Evolutionary conservation across 2,888 invertebrate species (phyloP).

Genomic region (Phasia obesa): DNA sequence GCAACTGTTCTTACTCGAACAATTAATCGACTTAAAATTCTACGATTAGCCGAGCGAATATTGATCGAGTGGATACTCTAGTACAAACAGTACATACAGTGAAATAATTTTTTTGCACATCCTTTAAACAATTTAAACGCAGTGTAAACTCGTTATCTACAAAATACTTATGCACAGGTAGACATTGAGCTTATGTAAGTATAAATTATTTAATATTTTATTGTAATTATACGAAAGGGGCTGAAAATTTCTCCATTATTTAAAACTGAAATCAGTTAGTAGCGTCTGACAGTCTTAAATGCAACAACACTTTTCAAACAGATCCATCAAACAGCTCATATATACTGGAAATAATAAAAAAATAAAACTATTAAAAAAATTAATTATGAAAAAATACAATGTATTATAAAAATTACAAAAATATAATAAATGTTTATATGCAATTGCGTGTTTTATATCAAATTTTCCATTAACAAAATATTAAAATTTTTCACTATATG

Average conservation of each 20-base stretch:
- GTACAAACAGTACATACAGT: neutral
- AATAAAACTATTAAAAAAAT: neutral
- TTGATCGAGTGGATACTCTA: too few species aligned
- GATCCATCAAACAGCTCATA: neutral
- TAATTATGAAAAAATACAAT: slow-evolving; percentile 13
- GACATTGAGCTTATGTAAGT: slow-evolving; percentile 38
- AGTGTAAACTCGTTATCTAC: slow-evolving; percentile 31
- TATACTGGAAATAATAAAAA: slow-evolving; percentile 1
- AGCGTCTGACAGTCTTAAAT: slow-evolving; percentile 58
- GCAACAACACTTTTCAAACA: slow-evolving; percentile 47
- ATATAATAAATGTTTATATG: neutral
- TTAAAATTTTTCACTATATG: slow-evolving; percentile 13
- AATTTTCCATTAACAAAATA: slow-evolving; percentile 26
- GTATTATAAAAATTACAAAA: slow-evolving; percentile 2
- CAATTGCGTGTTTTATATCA: slow-evolving; percentile 42
- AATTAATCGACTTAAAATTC: too few species aligned
- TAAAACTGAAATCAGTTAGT: slow-evolving; percentile 64
- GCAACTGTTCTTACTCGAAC: too few species aligned
- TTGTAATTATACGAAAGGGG: slow-evolving; percentile 65
- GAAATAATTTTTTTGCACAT: too few species aligned
- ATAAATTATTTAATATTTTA: slow-evolving; percentile 59
- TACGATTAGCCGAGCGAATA: too few species aligned
- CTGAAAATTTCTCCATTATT: slow-evolving; percentile 55
- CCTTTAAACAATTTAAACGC: neutral
- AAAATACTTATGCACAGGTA: slow-evolving; percentile 33